These are phyloP conservation scores for Apodemia mormo DNA, from an alignment of 2,888 invertebrate genomes.

Conservation along the genomic window DNA sequence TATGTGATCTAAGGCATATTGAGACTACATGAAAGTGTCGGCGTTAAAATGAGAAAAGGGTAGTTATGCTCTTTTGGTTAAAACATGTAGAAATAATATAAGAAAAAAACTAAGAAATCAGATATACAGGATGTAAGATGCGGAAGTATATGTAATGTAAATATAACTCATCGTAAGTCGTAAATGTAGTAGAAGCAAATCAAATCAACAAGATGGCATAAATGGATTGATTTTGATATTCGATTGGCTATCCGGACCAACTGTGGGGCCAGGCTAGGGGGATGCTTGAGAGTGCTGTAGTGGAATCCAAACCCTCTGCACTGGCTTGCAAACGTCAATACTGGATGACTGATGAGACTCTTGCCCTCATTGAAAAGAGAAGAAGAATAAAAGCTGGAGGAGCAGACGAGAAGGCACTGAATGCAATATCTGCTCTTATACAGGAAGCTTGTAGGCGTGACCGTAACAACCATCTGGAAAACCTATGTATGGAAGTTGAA, in stretches of 20 bases:
- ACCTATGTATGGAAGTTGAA: neutral
- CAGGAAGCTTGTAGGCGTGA: neutral
- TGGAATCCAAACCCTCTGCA: neutral
- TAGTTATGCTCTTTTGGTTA: no score
- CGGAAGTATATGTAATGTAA: no score
- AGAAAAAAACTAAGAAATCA: no score
- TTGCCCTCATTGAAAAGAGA: neutral
- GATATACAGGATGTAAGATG: no score
- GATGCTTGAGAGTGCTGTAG: neutral
- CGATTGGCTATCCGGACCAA: neutral
- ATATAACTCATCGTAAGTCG: no score
- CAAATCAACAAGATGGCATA: neutral
- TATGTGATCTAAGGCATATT: no score
- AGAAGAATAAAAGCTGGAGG: neutral
- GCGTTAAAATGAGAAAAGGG: no score
- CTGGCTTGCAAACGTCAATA: no score
- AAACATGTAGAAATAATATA: no score
- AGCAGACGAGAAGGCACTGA: neutral
- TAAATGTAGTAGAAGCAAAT: no score
- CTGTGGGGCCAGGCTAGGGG: neutral
- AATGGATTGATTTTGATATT: neutral
- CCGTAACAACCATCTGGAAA: neutral
- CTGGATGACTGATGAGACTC: no score
- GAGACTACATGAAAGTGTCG: no score
- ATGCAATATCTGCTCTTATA: neutral